Base-by-base conservation (phyloP, 2,797 vertebrate species). In the Sandelia bainsii region DNA sequence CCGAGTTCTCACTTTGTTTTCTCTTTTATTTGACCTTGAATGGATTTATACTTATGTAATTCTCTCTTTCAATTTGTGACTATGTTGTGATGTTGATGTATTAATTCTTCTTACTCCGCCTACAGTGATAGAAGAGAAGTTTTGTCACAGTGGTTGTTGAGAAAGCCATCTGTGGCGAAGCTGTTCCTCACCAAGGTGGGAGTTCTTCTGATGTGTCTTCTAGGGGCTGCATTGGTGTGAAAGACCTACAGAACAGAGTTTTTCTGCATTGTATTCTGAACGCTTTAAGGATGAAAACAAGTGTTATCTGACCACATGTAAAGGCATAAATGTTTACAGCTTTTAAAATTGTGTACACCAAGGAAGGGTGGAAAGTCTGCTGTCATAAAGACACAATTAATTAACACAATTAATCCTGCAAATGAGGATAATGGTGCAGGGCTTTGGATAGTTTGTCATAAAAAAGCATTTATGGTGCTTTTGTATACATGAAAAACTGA, bases 91-190 rank as follows among this genome's bases (percentile, higher is more conserved):
- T 68, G 73, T 44, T 63, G 68, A 62, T 73, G 51, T 66, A 57
- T 66, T 78, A 50, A 45, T 77, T 71, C 59, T 80, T 66, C 65
- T 82, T 79, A 71, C 61, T 76, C 68, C 67, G 39, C 71, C 82
- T 81, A 76, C 79, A 45, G 59, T 9, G 44, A 16, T n/a, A 63
- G 27, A 44, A 49, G 50, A 69, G 75, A 81, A 83, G 69, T 73
- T 78, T 84, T 71, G 65, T 77, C 50, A 67, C 25, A 17, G 66
- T 19, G 62, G 59, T 37, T 67, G 48, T 49, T 77, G 42, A 65
- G 69, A 71, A 58, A 67, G 57, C 70, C 82, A 84, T 84, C 73
- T 78, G 85, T 49, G 45, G 27, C 53, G 67, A 78, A 40, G 69
- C 50, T 54, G 69, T 29, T 77, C 49, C 10, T 59, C 20, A 27